Evolutionary conservation across 2,113 vertebrate genomes (phyloP).

Genomic region (Gorsachius goisagi): DNA sequence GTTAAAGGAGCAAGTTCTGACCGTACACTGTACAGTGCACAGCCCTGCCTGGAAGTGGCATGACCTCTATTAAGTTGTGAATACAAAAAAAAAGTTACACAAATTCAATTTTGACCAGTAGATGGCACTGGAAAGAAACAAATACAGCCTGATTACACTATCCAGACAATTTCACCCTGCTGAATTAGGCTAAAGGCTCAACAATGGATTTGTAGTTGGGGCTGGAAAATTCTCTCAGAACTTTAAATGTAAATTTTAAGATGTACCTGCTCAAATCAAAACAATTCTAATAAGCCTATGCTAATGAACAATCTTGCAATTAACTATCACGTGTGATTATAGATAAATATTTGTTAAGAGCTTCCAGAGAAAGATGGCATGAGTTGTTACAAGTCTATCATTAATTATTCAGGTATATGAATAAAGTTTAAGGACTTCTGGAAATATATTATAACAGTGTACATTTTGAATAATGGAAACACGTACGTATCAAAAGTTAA

Average conservation of each 20-base stretch:
- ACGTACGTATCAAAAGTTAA: neutral
- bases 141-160: neutral
- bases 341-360: neutral
- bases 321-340: neutral
- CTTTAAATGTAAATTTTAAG: neutral
- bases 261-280: neutral
- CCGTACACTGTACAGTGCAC: neutral
- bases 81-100: neutral
- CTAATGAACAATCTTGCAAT: neutral
- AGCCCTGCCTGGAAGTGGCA: neutral
- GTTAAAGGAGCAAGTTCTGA: neutral
- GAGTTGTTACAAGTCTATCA: neutral
- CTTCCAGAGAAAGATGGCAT: neutral
- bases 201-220: neutral
- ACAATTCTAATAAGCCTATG: neutral
- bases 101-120: neutral
- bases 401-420: neutral
- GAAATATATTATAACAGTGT: neutral
- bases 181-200: neutral
- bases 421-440: neutral
- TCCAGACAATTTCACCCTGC: neutral
- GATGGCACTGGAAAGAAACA: constrained; percentile 44
- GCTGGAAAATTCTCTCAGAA: neutral
- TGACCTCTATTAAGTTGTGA: neutral
- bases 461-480: neutral